phyloP scores from a whole-genome alignment of 2,113 vertebrate species.

The Scortum barcoo region DNA sequence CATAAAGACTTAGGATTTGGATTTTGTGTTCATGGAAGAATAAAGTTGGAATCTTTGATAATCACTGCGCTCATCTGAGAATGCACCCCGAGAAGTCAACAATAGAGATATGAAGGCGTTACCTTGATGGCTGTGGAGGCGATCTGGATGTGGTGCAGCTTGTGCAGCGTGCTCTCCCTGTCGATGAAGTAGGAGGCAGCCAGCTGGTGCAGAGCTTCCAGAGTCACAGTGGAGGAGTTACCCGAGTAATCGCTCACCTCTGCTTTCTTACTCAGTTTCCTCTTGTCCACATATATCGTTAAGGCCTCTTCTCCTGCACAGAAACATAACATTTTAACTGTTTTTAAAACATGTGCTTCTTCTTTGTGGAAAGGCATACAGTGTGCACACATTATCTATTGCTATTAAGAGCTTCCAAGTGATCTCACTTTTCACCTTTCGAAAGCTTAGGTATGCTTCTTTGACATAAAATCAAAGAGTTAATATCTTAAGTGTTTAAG shows the following conservation, averaged over 20 bases:
- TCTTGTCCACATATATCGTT: conserved; percentile 98
- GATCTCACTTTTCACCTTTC: background rate
- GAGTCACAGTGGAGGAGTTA: conserved; percentile 88
- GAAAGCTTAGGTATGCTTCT: background rate
- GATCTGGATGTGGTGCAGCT: conserved; percentile 89
- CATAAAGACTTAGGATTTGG: background rate
- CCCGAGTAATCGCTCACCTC: conserved; percentile 87
- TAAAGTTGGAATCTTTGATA: background rate
- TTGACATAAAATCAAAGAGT: conserved; percentile 27
- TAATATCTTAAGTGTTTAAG: conserved; percentile 31
- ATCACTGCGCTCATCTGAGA: conserved; percentile 6
- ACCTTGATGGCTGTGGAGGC: conserved; percentile 89
- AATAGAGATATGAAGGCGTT: conserved; percentile 80
- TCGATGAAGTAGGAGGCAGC: conserved; percentile 90
- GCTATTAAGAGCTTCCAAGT: background rate
- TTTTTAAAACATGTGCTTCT: background rate
- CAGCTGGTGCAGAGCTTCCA: conserved; percentile 89
- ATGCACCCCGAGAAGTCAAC: conserved; percentile 30
- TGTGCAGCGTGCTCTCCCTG: conserved; percentile 87
- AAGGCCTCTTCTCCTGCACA: conserved; percentile 94
- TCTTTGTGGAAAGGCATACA: no score
- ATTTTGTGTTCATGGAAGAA: background rate
- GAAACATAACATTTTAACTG: background rate
- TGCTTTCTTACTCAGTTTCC: conserved; percentile 92
- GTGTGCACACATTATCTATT: background rate